Evolutionary conservation across 2,888 invertebrate genomes (phyloP), one percentile per base, ranked within the genome.

Genomic region (Salticus scenicus): DNA sequence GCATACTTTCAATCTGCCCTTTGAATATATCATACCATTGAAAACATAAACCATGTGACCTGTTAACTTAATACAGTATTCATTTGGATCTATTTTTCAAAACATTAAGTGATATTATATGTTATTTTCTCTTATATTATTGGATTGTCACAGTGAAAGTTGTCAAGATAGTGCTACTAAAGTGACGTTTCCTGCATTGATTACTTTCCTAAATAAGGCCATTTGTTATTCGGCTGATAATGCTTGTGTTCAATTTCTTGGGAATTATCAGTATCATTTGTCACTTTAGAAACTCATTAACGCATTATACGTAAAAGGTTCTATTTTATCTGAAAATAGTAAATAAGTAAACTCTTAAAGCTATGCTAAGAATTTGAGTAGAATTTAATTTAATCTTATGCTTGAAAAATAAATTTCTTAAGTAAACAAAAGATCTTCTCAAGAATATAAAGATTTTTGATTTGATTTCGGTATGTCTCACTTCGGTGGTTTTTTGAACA

Each of bases 101-200:
- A 8, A 5, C 37, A 37, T 37, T 37, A 8, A 5, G 7, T 37
- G 37, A 12, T 8, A 8, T 37, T 12, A 12, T 37, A 12, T 8
- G 37, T 37, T 8, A 37, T 37, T 37, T 12, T 37, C 12, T 12
- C 7, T 12, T 8, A 8, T 47, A 47, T 47, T 47, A 47, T 47
- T 47, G 42, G 42, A 47, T 47, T 47, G 42, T 47, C 42, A 12
- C n/a, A 12, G 10, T 2, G 42, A 47, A 37, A 47, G 17, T 17
- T 47, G 42, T 47, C 42, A 47, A 47, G 42, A 47, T 47, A 47
- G 42, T 47, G 2, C 2, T 12, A 5, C 17, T 10, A 12, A 47
- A 47, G n/a, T 47, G 42, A 47, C 42, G 42, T 47, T 47, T 47
- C 42, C 42, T 47, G 42, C 42, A 47, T 47, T 47, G 42, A 47